Evolutionary conservation across 1,140 invertebrate species (phyloP), one percentile per base, ranked within the genome.

Genomic region (Chironomus striatipennis): DNA sequence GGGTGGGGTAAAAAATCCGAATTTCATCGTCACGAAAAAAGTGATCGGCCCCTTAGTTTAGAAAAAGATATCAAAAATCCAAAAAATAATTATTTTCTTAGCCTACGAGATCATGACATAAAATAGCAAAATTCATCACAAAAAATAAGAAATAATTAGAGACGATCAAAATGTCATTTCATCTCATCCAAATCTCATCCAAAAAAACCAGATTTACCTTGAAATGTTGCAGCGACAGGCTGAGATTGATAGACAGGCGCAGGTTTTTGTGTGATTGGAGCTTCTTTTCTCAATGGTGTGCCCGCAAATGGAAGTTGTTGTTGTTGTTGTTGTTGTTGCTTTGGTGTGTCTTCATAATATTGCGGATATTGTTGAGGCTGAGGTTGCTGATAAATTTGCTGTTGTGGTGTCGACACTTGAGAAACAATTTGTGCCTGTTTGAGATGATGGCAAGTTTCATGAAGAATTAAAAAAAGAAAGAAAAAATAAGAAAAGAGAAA

Each of bases 211-310:
- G 3, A 65, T 73, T 76, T 82, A 89, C 88, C 89, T 85, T 86
- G 84, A 80, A 86, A 86, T 75, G 86, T 88, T 77, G 86, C 85
- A 80, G 89, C 86, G 77, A 88, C 89, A 76, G 90, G 90, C 83
- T 90, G 89, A 77, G 89, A 88, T 77, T 85, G 79, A 77, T 86
- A 88, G 70, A 90, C 86, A 76, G 88, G 88, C 20, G 86, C 80
- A 75, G 88, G 87, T 80, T 86, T 85, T 85, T 93, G 91, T 77
- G 88, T 89, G 67, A 93, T 85, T 24, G 92, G 91, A 65, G 87
- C 85, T 79, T 89, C 85, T 75, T 86, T 87, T 77, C 90, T 86
- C 21, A 93, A 85, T 42, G 88, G 89, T 75, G 93, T 91, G 42
- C 88, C 83, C 78, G 78, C 79, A 77, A 75, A 79, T 75, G 82